These are phyloP conservation scores for Passerina amoena DNA, from an alignment of 2,113 vertebrate genomes.

Conservation along the genomic window DNA sequence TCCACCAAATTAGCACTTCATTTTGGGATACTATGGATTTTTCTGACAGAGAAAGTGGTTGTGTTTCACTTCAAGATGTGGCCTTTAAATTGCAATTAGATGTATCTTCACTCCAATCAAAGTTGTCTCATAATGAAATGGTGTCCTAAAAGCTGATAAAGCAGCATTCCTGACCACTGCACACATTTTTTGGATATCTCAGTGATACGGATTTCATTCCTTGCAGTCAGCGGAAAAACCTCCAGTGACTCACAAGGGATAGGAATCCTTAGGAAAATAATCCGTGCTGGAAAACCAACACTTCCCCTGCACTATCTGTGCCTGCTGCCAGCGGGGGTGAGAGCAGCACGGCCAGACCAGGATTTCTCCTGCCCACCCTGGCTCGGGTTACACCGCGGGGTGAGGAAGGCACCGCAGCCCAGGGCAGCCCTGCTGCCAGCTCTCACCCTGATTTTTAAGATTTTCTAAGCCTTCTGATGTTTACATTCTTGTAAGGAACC, in stretches of 20 bases:
- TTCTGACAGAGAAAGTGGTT: neutral
- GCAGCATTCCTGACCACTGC: neutral
- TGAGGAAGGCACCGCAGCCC: neutral
- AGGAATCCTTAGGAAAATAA: constrained; percentile 39
- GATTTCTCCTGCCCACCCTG: neutral
- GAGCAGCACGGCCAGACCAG: neutral
- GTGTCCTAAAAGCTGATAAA: neutral
- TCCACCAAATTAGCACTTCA: neutral
- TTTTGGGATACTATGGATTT: neutral
- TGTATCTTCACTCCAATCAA: neutral
- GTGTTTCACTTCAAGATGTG: neutral
- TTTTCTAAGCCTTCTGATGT: no score
- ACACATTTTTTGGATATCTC: neutral
- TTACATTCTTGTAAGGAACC: no score
- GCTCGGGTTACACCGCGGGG: neutral
- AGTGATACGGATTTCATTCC: neutral
- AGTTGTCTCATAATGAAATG: neutral
- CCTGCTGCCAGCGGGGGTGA: neutral
- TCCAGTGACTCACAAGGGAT: constrained; percentile 16
- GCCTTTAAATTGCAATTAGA: neutral
- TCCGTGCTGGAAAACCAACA: neutral
- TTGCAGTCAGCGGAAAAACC: constrained; percentile 11
- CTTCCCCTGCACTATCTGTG: neutral
- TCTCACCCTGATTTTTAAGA: no score
- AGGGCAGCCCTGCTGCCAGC: neutral